Evolutionary conservation across 2,113 vertebrate genomes (phyloP).

Genomic region (Columba livia): DNA sequence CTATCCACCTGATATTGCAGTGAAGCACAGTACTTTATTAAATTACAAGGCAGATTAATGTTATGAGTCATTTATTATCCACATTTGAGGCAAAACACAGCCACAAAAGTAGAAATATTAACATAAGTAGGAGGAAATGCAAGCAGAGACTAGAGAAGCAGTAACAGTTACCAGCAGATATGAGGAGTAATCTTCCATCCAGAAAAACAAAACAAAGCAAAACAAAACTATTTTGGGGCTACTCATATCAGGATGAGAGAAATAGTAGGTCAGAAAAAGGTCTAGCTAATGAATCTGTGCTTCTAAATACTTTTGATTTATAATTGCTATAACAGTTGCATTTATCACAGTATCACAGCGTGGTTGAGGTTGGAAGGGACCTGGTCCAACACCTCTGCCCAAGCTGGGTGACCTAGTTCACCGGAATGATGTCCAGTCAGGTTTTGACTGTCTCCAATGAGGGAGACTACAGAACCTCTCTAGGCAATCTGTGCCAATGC

Average conservation of each 20-base stretch:
- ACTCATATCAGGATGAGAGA: neutral
- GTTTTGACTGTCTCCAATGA: neutral
- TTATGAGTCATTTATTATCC: constrained; percentile 29
- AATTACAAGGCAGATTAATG: neutral
- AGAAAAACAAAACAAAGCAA: neutral
- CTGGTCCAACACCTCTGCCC: neutral
- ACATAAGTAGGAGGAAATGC: rapidly evolving
- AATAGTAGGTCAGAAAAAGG: neutral
- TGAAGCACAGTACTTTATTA: neutral
- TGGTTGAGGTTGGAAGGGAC: neutral
- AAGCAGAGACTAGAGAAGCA: neutral
- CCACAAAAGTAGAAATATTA: neutral
- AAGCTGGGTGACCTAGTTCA: neutral
- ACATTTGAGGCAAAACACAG: constrained; percentile 9
- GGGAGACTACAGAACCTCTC: neutral
- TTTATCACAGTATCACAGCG: neutral
- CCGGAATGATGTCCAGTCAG: neutral
- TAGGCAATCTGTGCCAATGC: neutral
- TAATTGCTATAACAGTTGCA: neutral
- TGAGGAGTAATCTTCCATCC: neutral
- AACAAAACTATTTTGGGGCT: neutral
- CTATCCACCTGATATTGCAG: neutral
- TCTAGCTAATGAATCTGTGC: neutral
- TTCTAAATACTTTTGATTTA: neutral
- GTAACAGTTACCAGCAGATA: neutral